phyloP scores from a whole-genome alignment of 2,113 vertebrate species.

The Blennius ocellaris region DNA sequence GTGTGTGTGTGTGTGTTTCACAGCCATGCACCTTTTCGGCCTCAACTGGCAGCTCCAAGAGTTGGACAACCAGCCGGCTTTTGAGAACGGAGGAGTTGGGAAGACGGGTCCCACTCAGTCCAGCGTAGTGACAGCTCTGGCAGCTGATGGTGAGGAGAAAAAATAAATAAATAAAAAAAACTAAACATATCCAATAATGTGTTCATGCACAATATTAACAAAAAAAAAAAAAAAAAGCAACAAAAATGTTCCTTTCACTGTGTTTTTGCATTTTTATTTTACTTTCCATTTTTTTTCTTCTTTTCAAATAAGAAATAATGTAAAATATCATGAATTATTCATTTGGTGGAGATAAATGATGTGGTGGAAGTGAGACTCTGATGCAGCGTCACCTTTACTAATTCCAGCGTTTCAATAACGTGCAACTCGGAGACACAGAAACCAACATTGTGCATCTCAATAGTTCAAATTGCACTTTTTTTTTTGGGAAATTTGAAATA shows the following conservation, averaged over 20 bases:
- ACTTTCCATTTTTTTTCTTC: neutral
- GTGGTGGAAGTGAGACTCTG: no score
- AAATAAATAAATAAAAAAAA: constrained; percentile 7
- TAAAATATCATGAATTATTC: no score
- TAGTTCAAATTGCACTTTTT: no score
- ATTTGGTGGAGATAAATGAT: no score
- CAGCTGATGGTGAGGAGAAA: constrained; percentile 88
- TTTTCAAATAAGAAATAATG: no score
- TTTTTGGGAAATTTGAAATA: no score
- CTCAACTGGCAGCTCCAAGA: constrained; percentile 98
- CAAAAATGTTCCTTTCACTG: constrained; percentile 4
- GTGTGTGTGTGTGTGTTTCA: constrained; percentile 63
- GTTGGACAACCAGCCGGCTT: constrained; percentile 91
- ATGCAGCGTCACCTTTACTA: no score
- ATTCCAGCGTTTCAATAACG: no score
- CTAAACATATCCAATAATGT: constrained; percentile 13
- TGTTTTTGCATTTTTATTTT: neutral
- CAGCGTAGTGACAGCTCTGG: constrained; percentile 88
- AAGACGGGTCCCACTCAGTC: constrained; percentile 90
- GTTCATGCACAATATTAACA: neutral
- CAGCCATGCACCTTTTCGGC: constrained; percentile 98
- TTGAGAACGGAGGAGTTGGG: constrained; percentile 93
- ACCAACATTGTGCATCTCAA: no score
- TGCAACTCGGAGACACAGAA: no score
- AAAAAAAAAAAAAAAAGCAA: no score